Evolutionary conservation across 1,140 invertebrate species (phyloP).

Genomic region (Geopemphigus sp.): DNA sequence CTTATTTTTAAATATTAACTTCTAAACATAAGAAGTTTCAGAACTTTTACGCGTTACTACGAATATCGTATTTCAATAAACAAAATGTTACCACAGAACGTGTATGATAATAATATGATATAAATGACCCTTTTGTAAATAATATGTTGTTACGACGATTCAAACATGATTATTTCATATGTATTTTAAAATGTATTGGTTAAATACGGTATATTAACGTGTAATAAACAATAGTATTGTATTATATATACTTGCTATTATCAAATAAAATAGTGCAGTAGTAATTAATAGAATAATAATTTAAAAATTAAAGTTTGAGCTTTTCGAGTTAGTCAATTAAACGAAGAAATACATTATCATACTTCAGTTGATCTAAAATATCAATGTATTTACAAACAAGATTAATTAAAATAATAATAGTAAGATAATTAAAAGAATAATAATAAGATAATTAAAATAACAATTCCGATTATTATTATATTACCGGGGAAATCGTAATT

Average conservation of each 20-base stretch:
- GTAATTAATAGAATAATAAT: too few species aligned
- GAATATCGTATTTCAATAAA: neutral
- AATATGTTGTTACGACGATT: neutral
- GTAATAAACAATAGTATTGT: neutral
- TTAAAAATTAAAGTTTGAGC: neutral
- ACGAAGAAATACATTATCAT: neutral
- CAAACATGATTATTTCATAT: neutral
- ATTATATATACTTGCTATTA: neutral
- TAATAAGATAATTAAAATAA: neutral
- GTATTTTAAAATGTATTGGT: neutral
- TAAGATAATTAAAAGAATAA: too few species aligned
- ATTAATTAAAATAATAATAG: too few species aligned
- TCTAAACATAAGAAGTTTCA: neutral
- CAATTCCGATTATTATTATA: neutral
- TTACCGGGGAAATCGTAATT: neutral
- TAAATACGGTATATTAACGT: neutral
- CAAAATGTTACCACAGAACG: neutral
- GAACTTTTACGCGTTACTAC: too few species aligned
- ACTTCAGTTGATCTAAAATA: neutral
- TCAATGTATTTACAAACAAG: constrained; percentile 5
- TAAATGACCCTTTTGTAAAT: neutral
- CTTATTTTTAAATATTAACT: neutral
- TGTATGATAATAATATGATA: neutral
- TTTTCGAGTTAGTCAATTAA: constrained; percentile 5
- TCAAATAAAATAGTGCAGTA: neutral